A percentile compares a stretch with the other conserved stretches of the same genome.
Conservation (phyloP, 2,797 vertebrate species). For the Sciurus carolinensis region DNA sequence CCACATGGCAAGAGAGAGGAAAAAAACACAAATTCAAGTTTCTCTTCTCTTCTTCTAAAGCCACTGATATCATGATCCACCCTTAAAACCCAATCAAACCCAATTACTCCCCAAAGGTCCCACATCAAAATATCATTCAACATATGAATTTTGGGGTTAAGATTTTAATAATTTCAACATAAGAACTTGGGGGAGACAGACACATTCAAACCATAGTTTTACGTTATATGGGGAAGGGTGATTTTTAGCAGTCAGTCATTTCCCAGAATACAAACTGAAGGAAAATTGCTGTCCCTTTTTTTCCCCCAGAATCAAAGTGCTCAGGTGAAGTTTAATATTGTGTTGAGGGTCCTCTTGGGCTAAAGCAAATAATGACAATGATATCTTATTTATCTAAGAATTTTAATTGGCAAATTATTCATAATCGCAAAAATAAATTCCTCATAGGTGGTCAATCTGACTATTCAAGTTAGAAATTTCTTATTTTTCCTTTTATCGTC, state of each 20-base stretch:
- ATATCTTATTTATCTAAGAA: background rate
- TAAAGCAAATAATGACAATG: slow-evolving; percentile 29
- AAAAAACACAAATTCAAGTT: background rate
- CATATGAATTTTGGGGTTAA: background rate
- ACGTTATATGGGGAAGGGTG: background rate
- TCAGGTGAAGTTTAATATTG: background rate
- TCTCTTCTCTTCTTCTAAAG: background rate
- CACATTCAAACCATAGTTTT: background rate
- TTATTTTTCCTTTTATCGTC: background rate
- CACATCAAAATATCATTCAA: background rate
- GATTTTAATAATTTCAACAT: background rate
- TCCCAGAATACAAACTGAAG: background rate
- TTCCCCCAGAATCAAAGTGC: background rate
- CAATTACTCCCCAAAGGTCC: background rate
- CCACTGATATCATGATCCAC: too few species aligned
- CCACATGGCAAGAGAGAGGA: background rate
- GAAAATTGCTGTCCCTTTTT: background rate
- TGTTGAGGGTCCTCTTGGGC: background rate
- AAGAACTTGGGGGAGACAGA: background rate
- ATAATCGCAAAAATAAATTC: background rate
- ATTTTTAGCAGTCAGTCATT: background rate
- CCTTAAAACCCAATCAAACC: background rate
- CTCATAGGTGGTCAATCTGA: background rate
- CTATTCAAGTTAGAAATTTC: background rate
- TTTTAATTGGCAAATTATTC: background rate